phyloP scores from a whole-genome alignment of 2,888 invertebrate species.

The Leptopilina drosophilae region DNA sequence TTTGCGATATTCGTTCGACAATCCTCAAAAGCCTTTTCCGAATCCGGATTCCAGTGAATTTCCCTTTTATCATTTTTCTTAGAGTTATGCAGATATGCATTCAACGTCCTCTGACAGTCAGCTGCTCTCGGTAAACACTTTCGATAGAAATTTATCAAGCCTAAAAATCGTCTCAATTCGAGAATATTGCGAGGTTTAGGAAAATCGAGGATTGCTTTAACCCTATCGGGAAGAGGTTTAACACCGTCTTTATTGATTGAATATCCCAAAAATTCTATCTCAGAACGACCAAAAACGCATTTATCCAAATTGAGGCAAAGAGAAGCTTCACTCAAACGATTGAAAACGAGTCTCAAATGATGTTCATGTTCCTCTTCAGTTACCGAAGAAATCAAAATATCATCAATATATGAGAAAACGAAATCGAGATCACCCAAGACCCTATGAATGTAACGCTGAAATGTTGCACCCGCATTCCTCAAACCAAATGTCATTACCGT shows the following conservation, averaged over 20 bases:
- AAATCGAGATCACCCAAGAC: neutral
- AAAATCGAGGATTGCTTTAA: too few species aligned
- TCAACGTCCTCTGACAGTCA: slow-evolving; percentile 44
- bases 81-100: neutral
- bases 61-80: neutral
- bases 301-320: slow-evolving; percentile 29
- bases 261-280: slow-evolving; percentile 46
- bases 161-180: neutral
- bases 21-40: slow-evolving; percentile 34
- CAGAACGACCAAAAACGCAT: slow-evolving; percentile 41
- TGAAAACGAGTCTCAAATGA: neutral
- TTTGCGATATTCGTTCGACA: neutral
- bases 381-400: neutral
- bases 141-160: slow-evolving; percentile 22
- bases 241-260: slow-evolving; percentile 31
- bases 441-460: neutral
- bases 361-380: neutral
- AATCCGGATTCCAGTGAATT: neutral
- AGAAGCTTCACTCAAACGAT: neutral
- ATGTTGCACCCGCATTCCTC: neutral
- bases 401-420: neutral
- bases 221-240: neutral
- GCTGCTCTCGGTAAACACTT: slow-evolving; percentile 46
- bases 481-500: too few species aligned
- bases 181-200: too few species aligned